Base-by-base conservation (phyloP, 2,113 vertebrate species). In the Plotosus lineatus region DNA sequence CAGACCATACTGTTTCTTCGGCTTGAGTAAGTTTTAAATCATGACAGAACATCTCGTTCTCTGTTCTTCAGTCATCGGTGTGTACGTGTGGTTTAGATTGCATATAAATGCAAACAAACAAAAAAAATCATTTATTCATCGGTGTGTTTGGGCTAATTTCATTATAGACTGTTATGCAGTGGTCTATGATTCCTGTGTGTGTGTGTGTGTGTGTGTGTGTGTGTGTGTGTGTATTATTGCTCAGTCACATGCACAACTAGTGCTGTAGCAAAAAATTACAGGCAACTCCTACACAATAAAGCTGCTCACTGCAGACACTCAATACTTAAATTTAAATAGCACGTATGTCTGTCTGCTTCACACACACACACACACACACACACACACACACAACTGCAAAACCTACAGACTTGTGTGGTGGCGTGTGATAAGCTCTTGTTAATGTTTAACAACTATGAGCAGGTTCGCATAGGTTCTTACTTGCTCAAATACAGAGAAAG, bases 211-310 rank as follows among this genome's bases (percentile, higher is more conserved):
- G 28, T 75, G 82, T 31, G 46, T 77, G 65, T 48, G 66, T 46
- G 42, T 56, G 28, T 75, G 19, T 17, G 60, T 10, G 61, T 38
- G 60, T 40, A 21, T 21, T 6, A 17, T 12, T 42, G 51, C 66
- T 79, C 28, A 21, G 77, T 40, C 61, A 83, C 60, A 83, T 53
- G 51, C 58, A 42, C 31, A 15, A 46, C 77, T 76, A 56, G 63
- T 26, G 12, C 78, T 80, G 48, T 28, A 56, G 73, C 81, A 79
- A 19, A 58, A 81, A 81, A 83, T 85, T 86, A 82, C 60, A 80
- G 31, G 53, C 71, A 74, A 83, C 81, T 77, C 78, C 77, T 78
- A 53, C 83, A 75, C 50, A 28, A 33, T 71, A 83, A 85, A 88
- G 78, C 79, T 65, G 76, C 87, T 88, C 85, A 85, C 65, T 53